These are phyloP conservation scores for Apogon talboti DNA, from an alignment of 2,797 vertebrate genomes.

Conservation along the genomic window DNA sequence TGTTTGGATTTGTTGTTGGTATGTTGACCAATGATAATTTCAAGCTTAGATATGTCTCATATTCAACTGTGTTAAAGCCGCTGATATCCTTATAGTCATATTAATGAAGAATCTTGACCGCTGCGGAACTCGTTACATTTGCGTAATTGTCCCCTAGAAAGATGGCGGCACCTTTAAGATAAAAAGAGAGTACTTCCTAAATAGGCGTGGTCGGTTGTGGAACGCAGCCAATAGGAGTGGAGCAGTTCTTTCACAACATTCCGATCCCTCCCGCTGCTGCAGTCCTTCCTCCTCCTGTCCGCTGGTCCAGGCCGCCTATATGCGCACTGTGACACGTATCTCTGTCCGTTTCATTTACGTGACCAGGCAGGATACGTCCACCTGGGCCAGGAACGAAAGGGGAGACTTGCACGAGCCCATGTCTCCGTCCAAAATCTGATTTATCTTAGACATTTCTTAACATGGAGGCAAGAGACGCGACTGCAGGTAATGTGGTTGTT, in stretches of 20 bases:
- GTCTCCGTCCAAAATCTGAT: not conserved
- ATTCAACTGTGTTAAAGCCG: too few species aligned
- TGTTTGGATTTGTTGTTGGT: too few species aligned
- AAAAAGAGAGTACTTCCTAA: too few species aligned
- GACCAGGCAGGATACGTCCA: slow-evolving; percentile 41
- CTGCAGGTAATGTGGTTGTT: slow-evolving; percentile 73
- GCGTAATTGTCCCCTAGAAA: too few species aligned
- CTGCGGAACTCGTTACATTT: too few species aligned
- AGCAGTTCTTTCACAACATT: slow-evolving; percentile 68
- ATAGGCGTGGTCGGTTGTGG: not conserved
- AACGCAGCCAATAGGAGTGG: slow-evolving; percentile 68
- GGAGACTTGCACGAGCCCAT: not conserved
- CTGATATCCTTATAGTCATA: too few species aligned
- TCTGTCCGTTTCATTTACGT: slow-evolving; percentile 25
- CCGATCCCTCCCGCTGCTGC: slow-evolving; percentile 24
- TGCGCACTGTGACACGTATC: slow-evolving; percentile 79
- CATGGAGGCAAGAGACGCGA: slow-evolving; percentile 77
- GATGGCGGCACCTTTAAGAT: too few species aligned
- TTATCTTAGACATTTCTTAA: not conserved
- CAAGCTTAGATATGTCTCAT: too few species aligned
- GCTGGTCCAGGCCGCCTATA: not conserved
- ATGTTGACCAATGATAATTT: too few species aligned
- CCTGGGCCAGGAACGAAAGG: slow-evolving; percentile 43
- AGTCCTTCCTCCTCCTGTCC: slow-evolving; percentile 14
- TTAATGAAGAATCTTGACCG: too few species aligned